Percentiles rank a stretch among this genome's conserved stretches.
Evolutionary conservation across 1,140 invertebrate genomes (phyloP).

Genomic region (Melanaphis sacchari): DNA sequence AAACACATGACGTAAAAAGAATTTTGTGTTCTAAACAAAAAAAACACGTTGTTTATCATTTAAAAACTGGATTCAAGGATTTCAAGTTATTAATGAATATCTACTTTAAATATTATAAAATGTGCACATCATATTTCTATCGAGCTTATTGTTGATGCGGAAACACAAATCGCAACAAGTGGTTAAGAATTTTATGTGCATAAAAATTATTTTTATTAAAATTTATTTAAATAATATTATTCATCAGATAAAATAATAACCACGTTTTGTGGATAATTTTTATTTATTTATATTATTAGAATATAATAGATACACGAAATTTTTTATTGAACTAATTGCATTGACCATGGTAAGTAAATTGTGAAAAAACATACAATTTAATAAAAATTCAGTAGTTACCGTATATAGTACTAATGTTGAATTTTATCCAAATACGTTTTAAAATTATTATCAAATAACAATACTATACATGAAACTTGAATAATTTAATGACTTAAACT

Average conservation of each 20-base stretch:
- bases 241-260: neutral
- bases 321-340: neutral
- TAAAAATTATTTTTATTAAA: neutral
- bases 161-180: neutral
- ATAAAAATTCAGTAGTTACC: neutral
- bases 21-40: neutral
- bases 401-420: neutral
- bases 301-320: neutral
- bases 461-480: neutral
- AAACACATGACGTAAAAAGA: neutral
- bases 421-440: neutral
- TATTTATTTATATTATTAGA: neutral
- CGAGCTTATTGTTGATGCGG: neutral
- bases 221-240: neutral
- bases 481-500: neutral
- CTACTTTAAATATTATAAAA: neutral
- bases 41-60: neutral
- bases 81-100: neutral
- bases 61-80: neutral
- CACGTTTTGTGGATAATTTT: neutral
- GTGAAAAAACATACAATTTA: neutral
- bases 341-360: neutral
- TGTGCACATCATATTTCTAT: neutral
- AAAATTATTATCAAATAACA: neutral
- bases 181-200: neutral